Evolutionary conservation across 92 coral and sea anemone genomes (phyloP), one percentile per base, ranked within the genome.

Genomic region (Porites divaricata): DNA sequence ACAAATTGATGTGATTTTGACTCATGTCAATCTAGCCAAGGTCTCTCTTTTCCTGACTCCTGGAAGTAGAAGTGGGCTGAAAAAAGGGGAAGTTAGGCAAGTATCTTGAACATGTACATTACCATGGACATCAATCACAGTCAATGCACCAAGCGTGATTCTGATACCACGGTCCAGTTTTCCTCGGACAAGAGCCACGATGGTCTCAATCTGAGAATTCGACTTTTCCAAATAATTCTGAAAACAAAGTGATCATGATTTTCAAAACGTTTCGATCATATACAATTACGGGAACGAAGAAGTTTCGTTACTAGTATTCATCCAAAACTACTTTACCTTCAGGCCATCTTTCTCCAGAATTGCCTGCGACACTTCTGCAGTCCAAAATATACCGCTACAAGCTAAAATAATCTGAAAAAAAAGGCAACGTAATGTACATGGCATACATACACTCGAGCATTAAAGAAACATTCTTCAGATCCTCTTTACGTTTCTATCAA

Each of bases 101-200:
- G 45, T 35, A 35, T 5, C 45, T 35, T 35, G 45, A 68, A 68
- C 11, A 28, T 15, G 25, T 15, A 13, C 23, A 56, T 80, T 87
- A 96, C 99, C 99, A 72, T 96, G 99, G 9, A 96, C 99, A 66
- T 96, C 99, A 75, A 96, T 90, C 61, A 96, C 99, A 76, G 99
- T 96, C 35, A 96, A 85, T 19, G 99, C 99, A 23, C 99, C 99
- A 70, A 96, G 98, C 8, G 99, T 84, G 35, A 96, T 86, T 59
- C 99, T 90, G 65, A 96, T 96, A 65, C 99, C 98, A 71, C 89
- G 73, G 72, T 96, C 99, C 74, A 96, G 94, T 87, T 91, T 96
- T 45, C 99, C 99, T 83, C 99, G 94, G 72, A 96, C 99, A 77
- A 96, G 92, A 5, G 94, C 89, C n/a, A 96, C 99, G 28, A 92